These are phyloP conservation scores for Drosophila atripex DNA, from an alignment of 2,888 invertebrate species.

Conservation along the genomic window DNA sequence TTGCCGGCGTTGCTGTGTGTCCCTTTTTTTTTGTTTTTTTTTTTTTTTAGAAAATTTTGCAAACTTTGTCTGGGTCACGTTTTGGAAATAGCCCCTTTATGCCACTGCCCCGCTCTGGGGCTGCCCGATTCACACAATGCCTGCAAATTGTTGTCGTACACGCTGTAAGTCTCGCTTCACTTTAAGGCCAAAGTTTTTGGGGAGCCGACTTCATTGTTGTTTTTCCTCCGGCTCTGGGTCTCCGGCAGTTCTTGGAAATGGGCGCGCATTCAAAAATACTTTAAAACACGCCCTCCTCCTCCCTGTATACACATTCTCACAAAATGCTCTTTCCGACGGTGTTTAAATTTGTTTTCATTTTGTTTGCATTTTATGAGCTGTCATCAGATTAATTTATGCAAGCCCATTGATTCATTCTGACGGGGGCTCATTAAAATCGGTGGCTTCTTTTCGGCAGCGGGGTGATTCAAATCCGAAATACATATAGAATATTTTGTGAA, in stretches of 20 bases:
- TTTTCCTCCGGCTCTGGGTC: constrained; percentile 27
- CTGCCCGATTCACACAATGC: constrained; percentile 45
- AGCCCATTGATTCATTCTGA: constrained; percentile 54
- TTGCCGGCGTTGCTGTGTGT: constrained; percentile 35
- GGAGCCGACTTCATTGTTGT: constrained; percentile 40
- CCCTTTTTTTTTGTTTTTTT: constrained; percentile 40
- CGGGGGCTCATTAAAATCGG: constrained; percentile 38
- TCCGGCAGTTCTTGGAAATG: constrained; percentile 72
- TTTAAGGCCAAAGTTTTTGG: constrained; percentile 56
- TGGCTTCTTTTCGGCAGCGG: constrained; percentile 9
- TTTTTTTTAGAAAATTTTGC: constrained; percentile 64
- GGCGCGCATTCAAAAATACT: constrained; percentile 58
- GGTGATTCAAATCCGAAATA: constrained; percentile 6
- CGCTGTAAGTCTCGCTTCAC: constrained; percentile 71
- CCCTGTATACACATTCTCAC: constrained; percentile 13
- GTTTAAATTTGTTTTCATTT: constrained; percentile 44
- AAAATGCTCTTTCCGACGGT: constrained; percentile 21
- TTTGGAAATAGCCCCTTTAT: constrained; percentile 49
- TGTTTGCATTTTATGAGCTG: constrained; percentile 43
- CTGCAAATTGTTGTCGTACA: constrained; percentile 72
- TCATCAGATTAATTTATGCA: constrained; percentile 53
- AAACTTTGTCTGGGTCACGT: constrained; percentile 75
- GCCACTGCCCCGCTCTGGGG: neutral
- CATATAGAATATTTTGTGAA: neutral
- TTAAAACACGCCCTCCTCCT: constrained; percentile 41